Conservation (phyloP, 2,113 vertebrate species). For the Orientallactaga bullata region DNA sequence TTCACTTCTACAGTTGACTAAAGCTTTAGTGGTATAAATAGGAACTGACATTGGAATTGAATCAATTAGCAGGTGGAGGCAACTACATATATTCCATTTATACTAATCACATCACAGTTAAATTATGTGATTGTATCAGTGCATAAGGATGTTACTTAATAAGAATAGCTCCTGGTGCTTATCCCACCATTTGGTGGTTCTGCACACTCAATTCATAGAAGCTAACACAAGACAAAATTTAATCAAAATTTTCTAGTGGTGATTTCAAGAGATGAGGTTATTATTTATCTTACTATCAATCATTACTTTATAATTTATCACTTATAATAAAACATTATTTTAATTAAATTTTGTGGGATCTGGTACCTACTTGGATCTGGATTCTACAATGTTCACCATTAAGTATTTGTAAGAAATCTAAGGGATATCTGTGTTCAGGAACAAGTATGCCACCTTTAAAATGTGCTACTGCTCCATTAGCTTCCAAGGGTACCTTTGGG, state of each 20-base stretch:
- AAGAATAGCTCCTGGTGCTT: background rate
- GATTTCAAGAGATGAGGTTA: background rate
- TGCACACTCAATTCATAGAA: background rate
- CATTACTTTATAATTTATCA: background rate
- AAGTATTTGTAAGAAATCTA: constrained; percentile 5
- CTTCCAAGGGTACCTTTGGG: background rate
- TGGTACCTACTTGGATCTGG: background rate
- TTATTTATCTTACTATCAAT: background rate
- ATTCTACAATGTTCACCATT: background rate
- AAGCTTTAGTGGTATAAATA: background rate
- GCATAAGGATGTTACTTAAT: background rate
- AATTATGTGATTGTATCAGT: background rate
- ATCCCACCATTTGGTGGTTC: background rate
- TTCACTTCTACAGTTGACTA: background rate
- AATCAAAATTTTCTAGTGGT: background rate
- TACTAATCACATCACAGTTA: background rate
- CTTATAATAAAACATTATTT: background rate
- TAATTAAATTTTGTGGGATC: background rate
- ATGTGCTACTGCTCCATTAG: background rate
- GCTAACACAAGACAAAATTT: background rate
- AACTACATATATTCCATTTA: background rate
- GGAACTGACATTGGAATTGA: background rate
- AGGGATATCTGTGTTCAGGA: background rate
- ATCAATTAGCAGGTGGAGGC: background rate
- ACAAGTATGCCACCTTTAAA: background rate